Evolutionary conservation across 2,888 invertebrate species (phyloP).

Genomic region (Limnephilus auricula): DNA sequence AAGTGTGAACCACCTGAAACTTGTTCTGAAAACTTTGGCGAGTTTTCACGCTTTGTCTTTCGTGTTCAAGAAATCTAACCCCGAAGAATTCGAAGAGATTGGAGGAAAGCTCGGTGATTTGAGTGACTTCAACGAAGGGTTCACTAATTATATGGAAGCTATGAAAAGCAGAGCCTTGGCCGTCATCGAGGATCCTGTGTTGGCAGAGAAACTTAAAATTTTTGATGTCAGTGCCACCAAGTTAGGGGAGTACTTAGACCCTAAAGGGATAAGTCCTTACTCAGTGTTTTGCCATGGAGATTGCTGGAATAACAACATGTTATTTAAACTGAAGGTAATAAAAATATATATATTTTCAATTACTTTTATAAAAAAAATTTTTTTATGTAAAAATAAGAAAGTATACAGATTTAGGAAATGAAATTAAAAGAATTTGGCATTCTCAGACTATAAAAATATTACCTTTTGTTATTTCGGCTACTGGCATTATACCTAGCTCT

Average conservation of each 20-base stretch:
- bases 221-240: background rate
- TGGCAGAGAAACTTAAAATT: background rate
- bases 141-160: constrained; percentile 14
- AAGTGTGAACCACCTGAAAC: constrained; percentile 48
- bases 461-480: no score
- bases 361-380: no score
- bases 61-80: constrained; percentile 47
- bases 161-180: background rate
- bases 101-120: background rate
- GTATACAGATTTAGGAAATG: no score
- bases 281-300: constrained; percentile 24
- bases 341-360: background rate
- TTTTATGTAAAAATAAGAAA: no score
- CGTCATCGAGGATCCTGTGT: constrained; percentile 2
- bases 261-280: background rate
- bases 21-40: constrained; percentile 49
- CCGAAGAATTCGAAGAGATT: constrained; percentile 14
- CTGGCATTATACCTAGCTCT: no score
- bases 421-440: no score
- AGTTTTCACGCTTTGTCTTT: constrained; percentile 55
- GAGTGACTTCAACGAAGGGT: background rate
- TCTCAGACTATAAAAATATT: no score
- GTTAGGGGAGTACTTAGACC: background rate
- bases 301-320: constrained; percentile 31
- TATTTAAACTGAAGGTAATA: constrained; percentile 16